These are phyloP conservation scores for Anthopleura sola DNA, from an alignment of 64 coral and sea anemone genomes.

Conservation along the genomic window DNA sequence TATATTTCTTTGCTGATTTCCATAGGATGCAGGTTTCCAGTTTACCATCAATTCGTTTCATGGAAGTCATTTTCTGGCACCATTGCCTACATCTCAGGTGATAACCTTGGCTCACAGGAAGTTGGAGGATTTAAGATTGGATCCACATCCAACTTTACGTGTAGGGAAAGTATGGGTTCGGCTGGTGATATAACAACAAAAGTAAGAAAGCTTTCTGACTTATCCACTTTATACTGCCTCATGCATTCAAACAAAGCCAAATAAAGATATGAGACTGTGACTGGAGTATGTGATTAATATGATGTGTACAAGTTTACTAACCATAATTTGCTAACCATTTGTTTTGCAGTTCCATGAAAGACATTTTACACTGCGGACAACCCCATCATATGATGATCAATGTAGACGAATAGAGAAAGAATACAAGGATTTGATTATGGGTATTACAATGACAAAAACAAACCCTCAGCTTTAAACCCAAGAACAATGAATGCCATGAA, in stretches of 20 bases:
- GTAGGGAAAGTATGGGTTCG: conserved; percentile 30
- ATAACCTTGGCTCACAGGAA: conserved; percentile 54
- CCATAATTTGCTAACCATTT: background rate
- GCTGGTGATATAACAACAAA: background rate
- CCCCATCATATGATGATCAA: conserved; percentile 24
- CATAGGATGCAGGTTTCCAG: conserved; percentile 51
- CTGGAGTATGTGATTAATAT: background rate
- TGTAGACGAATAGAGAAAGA: conserved; percentile 18
- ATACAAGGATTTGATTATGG: conserved; percentile 56
- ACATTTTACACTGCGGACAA: conserved; percentile 37
- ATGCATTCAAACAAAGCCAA: no score
- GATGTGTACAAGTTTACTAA: background rate
- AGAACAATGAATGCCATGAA: conserved; percentile 21
- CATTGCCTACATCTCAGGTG: conserved; percentile 39
- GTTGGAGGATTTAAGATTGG: conserved; percentile 59
- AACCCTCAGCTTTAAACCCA: conserved; percentile 32
- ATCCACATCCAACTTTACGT: background rate
- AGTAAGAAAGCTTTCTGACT: conserved; percentile 18
- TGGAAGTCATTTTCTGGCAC: conserved; percentile 27
- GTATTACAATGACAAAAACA: conserved; percentile 53
- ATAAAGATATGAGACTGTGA: background rate
- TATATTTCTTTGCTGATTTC: background rate
- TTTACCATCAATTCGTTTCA: conserved; percentile 25
- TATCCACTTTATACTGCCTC: no score
- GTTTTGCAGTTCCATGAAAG: conserved; percentile 57